Evolutionary conservation across 1,140 invertebrate genomes (phyloP), one percentile per base, ranked within the genome.

Genomic region (Zaprionus ornatus): DNA sequence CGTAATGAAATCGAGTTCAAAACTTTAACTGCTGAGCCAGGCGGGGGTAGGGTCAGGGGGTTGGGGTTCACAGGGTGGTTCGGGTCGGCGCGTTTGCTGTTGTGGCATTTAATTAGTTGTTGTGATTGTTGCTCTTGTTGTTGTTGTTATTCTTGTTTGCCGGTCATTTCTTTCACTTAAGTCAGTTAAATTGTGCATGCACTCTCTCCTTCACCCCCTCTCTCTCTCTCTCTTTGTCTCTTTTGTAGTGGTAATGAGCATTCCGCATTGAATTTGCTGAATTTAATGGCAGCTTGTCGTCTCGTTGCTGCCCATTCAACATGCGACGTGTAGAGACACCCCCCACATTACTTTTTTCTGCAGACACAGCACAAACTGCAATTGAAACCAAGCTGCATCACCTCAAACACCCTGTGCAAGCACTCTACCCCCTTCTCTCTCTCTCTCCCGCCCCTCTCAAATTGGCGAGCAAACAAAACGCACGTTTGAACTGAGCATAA

Each of bases 1-100:
- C 88, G 90, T 91, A 91, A 91, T 91, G 88, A 90, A 90, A 88
- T 90, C 81, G 85, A 88, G 85, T 90, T 86, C 78, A 67, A 64
- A 79, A 80, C 76, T 80, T 80, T 72, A 70, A 87, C 83, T 87
- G 77, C 75, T 13, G 3, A 4, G 13, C 13, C 7, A 17, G n/a
- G 40, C 2, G 6, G 10, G 7, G 37, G 37, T 2, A n/a, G 35
- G 12, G 29, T 9, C 4, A 32, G 29, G 29, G 15, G 69, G 6
- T 17, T 45, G 40, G 40, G 40, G 40, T 7, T 17, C 40, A 45
- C 48, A 50, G 84, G 78, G 74, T 78, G 74, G 55, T 55, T 55
- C 45, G 52, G 25, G 27, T 35, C 6, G 40, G 40, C 40, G 40
- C n/a, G n/a, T 45, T 45, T 45, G 40, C 40, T 45, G 40, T 84